These are phyloP conservation scores for Plebejus melissa DNA, from an alignment of 2,888 invertebrate species.

Conservation along the genomic window DNA sequence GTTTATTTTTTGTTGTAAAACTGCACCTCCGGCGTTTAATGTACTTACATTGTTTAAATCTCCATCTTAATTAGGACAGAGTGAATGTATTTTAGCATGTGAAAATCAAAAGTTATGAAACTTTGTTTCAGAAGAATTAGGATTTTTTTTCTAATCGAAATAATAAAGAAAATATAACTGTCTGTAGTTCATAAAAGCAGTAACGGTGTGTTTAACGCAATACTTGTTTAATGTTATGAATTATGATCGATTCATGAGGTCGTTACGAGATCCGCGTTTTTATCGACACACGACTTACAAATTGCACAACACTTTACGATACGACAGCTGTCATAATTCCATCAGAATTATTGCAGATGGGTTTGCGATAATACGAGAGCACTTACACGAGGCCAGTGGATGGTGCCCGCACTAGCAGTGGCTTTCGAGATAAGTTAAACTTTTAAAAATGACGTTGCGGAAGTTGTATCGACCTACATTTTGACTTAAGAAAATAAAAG, in stretches of 20 bases:
- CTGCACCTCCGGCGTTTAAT: not conserved
- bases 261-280: constrained; percentile 20
- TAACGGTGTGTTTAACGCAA: not conserved
- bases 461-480: too few species aligned
- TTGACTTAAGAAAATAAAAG: too few species aligned
- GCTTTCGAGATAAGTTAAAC: not conserved
- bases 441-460: not conserved
- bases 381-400: not conserved
- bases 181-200: not conserved
- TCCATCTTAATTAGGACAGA: not conserved
- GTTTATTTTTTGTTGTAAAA: constrained; percentile 18
- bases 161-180: not conserved
- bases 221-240: not conserved
- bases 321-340: constrained; percentile 36
- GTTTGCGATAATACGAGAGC: constrained; percentile 13
- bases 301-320: constrained; percentile 33
- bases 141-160: not conserved
- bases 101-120: not conserved
- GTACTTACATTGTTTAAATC: not conserved
- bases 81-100: not conserved
- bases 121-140: not conserved
- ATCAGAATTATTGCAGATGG: constrained; percentile 29
- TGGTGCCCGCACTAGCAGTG: not conserved
- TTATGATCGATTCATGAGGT: constrained; percentile 8
- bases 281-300: constrained; percentile 31